Evolutionary conservation across 2,888 invertebrate genomes (phyloP).

Genomic region (Pseudococcus jackbeardsleyi): DNA sequence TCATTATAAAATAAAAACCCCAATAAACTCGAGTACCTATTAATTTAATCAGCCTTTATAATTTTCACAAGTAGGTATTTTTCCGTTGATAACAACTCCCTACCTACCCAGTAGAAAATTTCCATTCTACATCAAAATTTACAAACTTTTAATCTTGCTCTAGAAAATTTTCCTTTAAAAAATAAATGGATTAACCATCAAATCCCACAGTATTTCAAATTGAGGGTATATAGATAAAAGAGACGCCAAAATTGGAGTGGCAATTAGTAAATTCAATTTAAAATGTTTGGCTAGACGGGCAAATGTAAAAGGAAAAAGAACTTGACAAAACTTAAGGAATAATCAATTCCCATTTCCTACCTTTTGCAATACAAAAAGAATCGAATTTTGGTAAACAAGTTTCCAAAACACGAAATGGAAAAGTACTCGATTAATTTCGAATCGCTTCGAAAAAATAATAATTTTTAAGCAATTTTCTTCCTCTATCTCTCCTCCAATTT

Average conservation of each 20-base stretch:
- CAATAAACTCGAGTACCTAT: no score
- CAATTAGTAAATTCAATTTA: background rate
- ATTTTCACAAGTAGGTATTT: background rate
- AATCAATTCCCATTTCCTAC: background rate
- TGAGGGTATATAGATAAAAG: background rate
- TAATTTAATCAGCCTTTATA: background rate
- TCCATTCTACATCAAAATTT: background rate
- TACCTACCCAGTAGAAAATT: background rate
- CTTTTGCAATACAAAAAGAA: background rate
- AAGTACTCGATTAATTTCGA: background rate
- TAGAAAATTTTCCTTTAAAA: background rate
- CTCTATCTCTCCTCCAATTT: no score
- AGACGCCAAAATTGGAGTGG: background rate
- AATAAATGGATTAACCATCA: background rate
- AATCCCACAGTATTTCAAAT: background rate
- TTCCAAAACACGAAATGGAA: background rate
- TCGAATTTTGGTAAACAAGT: background rate
- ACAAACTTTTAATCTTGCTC: background rate
- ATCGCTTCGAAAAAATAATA: background rate
- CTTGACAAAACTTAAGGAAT: background rate
- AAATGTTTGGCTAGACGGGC: background rate
- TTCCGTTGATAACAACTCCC: background rate
- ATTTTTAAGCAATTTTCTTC: no score
- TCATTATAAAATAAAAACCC: no score
- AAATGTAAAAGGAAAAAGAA: background rate